These are phyloP conservation scores for Daptonema setosum DNA, from an alignment of 2,888 invertebrate species.

Conservation along the genomic window DNA sequence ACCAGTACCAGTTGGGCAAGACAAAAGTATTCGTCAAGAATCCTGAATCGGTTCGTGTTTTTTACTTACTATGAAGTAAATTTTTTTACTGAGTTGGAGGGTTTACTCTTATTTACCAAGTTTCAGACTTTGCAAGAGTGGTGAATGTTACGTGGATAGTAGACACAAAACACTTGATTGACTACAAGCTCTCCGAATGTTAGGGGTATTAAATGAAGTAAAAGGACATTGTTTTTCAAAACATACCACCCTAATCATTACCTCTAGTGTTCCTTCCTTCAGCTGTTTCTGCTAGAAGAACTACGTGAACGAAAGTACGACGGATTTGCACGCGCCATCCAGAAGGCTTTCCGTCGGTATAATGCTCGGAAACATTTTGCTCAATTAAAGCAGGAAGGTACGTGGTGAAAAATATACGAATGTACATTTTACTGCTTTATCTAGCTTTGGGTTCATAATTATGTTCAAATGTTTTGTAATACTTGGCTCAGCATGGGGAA, in stretches of 20 bases:
- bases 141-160: no score
- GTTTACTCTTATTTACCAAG: neutral
- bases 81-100: neutral
- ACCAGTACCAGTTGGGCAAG: slow-evolving; percentile 43
- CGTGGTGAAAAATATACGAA: no score
- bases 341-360: slow-evolving; percentile 44
- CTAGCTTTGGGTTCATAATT: no score
- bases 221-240: no score
- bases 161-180: no score
- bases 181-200: no score
- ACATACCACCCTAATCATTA: no score
- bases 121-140: neutral
- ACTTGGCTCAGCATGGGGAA: no score
- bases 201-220: no score
- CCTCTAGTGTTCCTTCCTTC: slow-evolving; percentile 14
- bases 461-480: no score
- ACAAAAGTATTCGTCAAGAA: slow-evolving; percentile 48
- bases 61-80: neutral
- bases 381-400: slow-evolving; percentile 39
- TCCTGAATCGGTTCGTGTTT: slow-evolving; percentile 37
- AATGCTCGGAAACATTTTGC: slow-evolving; percentile 40
- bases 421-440: no score
- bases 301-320: slow-evolving; percentile 45
- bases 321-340: slow-evolving; percentile 42
- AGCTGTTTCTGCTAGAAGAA: slow-evolving; percentile 47